A percentile compares a stretch with the other conserved stretches of the same genome.
phyloP scores from a whole-genome alignment of 2,797 vertebrate species.

The Hydrophis major region DNA sequence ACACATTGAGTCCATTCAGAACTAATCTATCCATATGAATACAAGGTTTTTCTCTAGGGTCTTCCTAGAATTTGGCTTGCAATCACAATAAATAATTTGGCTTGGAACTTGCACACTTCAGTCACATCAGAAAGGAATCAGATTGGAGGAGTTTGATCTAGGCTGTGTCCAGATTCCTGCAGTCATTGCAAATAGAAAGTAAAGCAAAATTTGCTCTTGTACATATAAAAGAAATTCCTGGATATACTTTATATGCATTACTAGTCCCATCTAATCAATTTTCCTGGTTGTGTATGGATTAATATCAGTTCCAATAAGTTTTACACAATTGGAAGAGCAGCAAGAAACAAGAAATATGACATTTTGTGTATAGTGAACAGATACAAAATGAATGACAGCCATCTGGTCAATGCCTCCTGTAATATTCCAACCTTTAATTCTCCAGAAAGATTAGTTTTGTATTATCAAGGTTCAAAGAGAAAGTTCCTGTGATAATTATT shows the following conservation, averaged over 20 bases:
- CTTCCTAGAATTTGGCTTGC: background rate
- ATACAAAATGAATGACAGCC: background rate
- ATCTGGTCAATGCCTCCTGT: background rate
- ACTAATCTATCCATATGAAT: too few species aligned
- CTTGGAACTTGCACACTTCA: background rate
- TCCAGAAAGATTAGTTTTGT: background rate
- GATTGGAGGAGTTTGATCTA: background rate
- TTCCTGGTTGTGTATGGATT: background rate
- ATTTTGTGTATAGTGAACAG: background rate
- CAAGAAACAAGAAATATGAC: too few species aligned
- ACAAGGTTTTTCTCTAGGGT: background rate
- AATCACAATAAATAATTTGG: background rate
- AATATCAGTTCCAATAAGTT: background rate
- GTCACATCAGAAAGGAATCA: background rate
- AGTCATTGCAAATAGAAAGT: background rate
- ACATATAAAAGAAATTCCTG: background rate
- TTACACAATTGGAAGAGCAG: background rate
- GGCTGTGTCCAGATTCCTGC: background rate
- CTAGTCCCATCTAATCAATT: background rate
- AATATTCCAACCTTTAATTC: background rate
- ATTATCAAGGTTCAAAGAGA: background rate
- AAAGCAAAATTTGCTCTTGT: background rate
- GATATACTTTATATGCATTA: background rate
- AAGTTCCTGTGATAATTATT: background rate
- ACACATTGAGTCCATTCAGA: background rate